Evolutionary conservation across 2,888 invertebrate species (phyloP).

Genomic region (Lamellibrachia satsuma): DNA sequence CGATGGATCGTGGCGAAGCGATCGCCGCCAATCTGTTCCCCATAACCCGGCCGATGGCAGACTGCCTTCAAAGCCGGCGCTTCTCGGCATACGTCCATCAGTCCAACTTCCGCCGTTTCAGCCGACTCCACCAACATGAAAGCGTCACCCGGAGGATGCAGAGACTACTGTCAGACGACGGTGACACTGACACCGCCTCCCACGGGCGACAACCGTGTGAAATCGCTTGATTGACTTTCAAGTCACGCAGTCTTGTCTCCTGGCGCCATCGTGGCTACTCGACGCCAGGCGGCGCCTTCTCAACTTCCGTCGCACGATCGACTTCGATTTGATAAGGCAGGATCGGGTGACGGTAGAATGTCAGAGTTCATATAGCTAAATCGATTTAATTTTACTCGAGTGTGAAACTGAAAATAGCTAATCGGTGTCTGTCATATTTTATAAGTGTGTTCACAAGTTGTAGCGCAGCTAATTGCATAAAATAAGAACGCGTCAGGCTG

Average conservation of each 20-base stretch:
- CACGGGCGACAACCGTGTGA: neutral
- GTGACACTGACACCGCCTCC: neutral
- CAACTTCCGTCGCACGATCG: slow-evolving; percentile 3
- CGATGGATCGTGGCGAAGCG: neutral
- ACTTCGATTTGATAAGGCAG: neutral
- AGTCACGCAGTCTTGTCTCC: slow-evolving; percentile 5
- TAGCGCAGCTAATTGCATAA: neutral
- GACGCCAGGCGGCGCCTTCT: slow-evolving; percentile 13
- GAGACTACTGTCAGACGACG: slow-evolving; percentile 3
- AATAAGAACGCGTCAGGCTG: neutral
- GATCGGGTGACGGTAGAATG: neutral
- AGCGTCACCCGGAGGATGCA: neutral
- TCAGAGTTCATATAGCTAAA: neutral
- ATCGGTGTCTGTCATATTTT: neutral
- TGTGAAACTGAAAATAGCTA: neutral
- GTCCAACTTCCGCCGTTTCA: neutral
- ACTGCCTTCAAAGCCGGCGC: neutral
- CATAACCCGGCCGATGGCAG: neutral
- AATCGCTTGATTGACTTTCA: neutral
- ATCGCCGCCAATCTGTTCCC: neutral
- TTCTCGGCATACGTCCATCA: neutral
- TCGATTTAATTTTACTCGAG: neutral
- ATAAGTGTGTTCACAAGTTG: neutral
- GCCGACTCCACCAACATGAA: neutral
- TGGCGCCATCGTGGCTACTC: slow-evolving; percentile 12